Percentiles rank a stretch among this genome's conserved stretches.
These are phyloP conservation scores for Lasioglossum villosulum DNA, from an alignment of 2,888 invertebrate genomes.

Conservation along the genomic window DNA sequence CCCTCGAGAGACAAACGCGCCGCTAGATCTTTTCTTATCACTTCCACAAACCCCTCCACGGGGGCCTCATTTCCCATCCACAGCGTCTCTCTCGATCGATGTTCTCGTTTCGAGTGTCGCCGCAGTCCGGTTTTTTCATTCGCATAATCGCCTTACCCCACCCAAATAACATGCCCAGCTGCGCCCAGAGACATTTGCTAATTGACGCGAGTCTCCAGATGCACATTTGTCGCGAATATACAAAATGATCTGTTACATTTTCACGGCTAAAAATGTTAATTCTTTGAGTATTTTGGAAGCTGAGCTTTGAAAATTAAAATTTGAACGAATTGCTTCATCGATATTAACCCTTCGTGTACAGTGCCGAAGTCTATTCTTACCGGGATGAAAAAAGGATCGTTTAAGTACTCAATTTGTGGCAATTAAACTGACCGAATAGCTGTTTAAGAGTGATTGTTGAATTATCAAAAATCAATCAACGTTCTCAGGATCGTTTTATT, in stretches of 20 bases:
- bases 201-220: background rate
- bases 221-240: background rate
- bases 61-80: background rate
- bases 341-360: too few relatives aligned
- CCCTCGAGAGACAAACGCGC: conserved; percentile 25
- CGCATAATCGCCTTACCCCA: conserved; percentile 31
- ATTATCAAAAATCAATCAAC: too few relatives aligned
- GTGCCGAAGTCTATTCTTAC: too few relatives aligned
- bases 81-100: background rate
- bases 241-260: background rate
- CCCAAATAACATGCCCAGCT: conserved; percentile 31
- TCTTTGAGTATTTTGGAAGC: too few relatives aligned
- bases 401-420: too few relatives aligned
- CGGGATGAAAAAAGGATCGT: too few relatives aligned
- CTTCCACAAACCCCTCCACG: background rate
- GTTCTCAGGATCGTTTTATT: too few relatives aligned
- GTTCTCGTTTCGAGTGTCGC: background rate
- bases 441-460: too few relatives aligned
- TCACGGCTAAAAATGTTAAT: too few relatives aligned
- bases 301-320: too few relatives aligned
- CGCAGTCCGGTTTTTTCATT: background rate
- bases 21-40: conserved; percentile 28
- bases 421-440: too few relatives aligned
- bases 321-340: too few relatives aligned
- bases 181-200: background rate